A percentile compares a stretch with the other conserved stretches of the same genome.
Evolutionary conservation across 2,113 vertebrate genomes (phyloP).

Genomic region (Varanus komodoensis): DNA sequence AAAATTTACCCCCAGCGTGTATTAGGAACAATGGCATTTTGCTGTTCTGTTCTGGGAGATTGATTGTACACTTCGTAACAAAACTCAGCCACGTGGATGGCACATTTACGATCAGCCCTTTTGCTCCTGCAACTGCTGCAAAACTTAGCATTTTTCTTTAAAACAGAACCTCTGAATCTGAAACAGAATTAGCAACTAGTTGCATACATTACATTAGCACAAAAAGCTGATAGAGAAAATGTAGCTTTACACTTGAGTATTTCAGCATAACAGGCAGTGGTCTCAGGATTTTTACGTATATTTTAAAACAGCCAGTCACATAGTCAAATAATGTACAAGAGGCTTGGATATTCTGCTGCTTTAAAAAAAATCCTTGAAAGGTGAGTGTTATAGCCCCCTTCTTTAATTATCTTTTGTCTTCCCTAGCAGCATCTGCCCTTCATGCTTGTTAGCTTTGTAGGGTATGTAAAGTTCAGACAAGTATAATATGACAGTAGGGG

Average conservation of each 20-base stretch:
- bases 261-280: background rate
- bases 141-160: background rate
- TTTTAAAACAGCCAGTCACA: background rate
- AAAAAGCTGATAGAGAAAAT: background rate
- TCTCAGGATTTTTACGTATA: background rate
- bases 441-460: background rate
- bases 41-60: background rate
- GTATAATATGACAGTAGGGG: conserved; percentile 28
- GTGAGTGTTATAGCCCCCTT: background rate
- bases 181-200: background rate
- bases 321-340: background rate
- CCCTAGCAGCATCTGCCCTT: background rate
- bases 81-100: background rate
- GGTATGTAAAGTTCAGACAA: background rate
- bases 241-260: background rate
- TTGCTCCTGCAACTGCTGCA: background rate
- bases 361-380: background rate
- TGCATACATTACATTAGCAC: background rate
- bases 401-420: background rate
- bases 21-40: background rate
- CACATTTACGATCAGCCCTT: background rate
- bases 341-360: background rate
- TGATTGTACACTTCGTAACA: background rate
- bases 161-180: background rate
- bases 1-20: background rate